Evolutionary conservation across 2,888 invertebrate genomes (phyloP).

Genomic region (Eucera pruinosa): DNA sequence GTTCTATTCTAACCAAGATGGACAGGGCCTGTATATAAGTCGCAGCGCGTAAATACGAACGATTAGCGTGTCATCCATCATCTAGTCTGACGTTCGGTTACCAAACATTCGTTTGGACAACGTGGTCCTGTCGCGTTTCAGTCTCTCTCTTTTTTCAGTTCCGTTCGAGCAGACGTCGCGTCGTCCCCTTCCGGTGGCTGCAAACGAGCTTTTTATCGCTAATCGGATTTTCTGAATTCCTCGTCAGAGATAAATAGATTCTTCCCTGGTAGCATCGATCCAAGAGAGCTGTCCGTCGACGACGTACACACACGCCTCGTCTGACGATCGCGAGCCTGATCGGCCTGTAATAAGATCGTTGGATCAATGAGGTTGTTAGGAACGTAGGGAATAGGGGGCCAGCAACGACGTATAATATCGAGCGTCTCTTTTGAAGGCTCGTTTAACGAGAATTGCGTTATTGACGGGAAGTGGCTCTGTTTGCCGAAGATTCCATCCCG

Average conservation of each 20-base stretch:
- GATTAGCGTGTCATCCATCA: conserved; percentile 81
- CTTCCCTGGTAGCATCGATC: conserved; percentile 10
- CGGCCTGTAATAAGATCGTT: conserved; percentile 53
- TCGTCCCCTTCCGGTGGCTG: conserved; percentile 42
- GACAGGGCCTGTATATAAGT: conserved; percentile 62
- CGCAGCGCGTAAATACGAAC: conserved; percentile 77
- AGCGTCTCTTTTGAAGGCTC: conserved; percentile 43
- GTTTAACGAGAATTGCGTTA: conserved; percentile 52
- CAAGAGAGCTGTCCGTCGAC: conserved; percentile 10
- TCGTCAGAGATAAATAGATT: conserved; percentile 60
- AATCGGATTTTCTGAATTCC: conserved; percentile 67
- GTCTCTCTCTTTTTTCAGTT: not conserved
- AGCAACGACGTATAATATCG: conserved; percentile 31
- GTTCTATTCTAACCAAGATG: conserved; percentile 32
- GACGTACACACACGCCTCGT: not conserved
- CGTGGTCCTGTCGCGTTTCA: conserved; percentile 43
- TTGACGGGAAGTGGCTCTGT: conserved; percentile 43
- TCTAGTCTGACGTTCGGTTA: conserved; percentile 73
- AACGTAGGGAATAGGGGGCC: conserved; percentile 26
- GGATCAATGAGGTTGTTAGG: conserved; percentile 51
- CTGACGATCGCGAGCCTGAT: conserved; percentile 40
- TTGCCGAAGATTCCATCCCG: conserved; percentile 34
- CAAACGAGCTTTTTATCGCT: conserved; percentile 69
- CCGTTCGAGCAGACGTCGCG: conserved; percentile 29
- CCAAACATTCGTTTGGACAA: conserved; percentile 70